Conservation (phyloP, 2,888 invertebrate genomes). For the Athalia cordata region DNA sequence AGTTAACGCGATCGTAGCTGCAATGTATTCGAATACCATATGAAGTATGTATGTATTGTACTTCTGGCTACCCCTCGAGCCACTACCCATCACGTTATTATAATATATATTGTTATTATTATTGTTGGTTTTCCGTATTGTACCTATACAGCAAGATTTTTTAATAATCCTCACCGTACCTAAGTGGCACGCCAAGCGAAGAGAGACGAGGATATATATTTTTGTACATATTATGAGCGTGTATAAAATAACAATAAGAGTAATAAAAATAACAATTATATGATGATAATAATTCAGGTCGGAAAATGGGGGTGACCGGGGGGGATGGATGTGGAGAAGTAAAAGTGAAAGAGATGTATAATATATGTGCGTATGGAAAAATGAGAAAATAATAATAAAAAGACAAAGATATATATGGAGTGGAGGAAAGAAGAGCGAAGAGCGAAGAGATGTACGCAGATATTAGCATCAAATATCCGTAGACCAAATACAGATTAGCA, state of each 20-base stretch:
- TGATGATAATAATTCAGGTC: no score
- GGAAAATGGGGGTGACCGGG: neutral
- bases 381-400: neutral
- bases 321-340: neutral
- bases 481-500: slow-evolving; percentile 42
- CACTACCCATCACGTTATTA: neutral
- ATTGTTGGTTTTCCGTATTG: neutral
- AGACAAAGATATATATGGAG: neutral
- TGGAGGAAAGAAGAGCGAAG: slow-evolving; percentile 62
- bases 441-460: slow-evolving; percentile 52
- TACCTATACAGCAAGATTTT: neutral
- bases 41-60: no score
- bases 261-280: neutral
- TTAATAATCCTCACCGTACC: neutral
- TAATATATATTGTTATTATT: neutral
- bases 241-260: neutral
- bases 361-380: neutral
- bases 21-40: no score
- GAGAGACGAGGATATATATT: neutral
- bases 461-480: slow-evolving; percentile 26
- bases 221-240: neutral
- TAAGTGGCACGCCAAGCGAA: slow-evolving; percentile 4
- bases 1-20: no score
- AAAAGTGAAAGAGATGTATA: neutral
- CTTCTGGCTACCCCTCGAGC: neutral